Conservation (phyloP, 2,797 vertebrate species). For the Chiroxiphia lanceolata region DNA sequence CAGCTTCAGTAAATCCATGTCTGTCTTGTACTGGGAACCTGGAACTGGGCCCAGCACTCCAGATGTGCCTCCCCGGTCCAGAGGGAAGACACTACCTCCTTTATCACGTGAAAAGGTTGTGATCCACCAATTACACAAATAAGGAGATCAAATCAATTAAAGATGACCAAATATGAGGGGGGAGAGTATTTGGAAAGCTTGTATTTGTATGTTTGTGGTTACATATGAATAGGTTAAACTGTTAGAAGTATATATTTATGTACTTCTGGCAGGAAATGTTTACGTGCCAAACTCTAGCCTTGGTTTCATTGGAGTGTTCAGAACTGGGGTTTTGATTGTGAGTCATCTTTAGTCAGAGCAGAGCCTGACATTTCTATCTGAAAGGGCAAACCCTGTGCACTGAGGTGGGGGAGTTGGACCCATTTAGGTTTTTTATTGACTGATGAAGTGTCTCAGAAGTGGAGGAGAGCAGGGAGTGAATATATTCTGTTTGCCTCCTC, state of each 20-base stretch:
- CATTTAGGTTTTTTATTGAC: neutral
- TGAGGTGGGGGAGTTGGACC: neutral
- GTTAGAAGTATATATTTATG: neutral
- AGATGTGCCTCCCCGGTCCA: neutral
- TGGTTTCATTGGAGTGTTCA: neutral
- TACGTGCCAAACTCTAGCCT: neutral
- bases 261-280: neutral
- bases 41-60: neutral
- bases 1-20: neutral
- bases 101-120: accelerated
- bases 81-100: neutral
- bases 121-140: accelerated
- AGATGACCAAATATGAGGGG: accelerated
- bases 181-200: neutral
- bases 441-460: neutral
- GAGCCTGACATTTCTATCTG: neutral
- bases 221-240: neutral
- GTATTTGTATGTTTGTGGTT: too few relatives aligned
- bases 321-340: neutral
- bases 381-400: neutral
- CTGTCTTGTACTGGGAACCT: neutral
- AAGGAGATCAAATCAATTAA: neutral
- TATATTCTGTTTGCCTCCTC: neutral
- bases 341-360: neutral
- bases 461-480: neutral